Evolutionary conservation across 2,797 vertebrate species (phyloP).

Genomic region (Gambusia yucatana): DNA sequence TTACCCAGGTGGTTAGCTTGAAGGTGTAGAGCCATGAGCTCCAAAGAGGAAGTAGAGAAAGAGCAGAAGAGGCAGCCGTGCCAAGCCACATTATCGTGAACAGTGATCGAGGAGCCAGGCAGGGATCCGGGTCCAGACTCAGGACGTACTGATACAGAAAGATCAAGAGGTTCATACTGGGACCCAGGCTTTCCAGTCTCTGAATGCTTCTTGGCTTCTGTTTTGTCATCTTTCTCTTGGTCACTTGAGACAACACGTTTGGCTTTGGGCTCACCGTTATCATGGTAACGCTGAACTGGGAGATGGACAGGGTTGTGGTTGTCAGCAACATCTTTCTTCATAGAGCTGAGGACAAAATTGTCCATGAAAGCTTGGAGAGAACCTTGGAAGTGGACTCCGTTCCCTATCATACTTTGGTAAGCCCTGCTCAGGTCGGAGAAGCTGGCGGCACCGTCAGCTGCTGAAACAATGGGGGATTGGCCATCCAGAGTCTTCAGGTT

Average conservation of each 20-base stretch:
- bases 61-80: constrained; percentile 97
- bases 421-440: constrained; percentile 93
- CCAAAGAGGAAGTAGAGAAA: constrained; percentile 96
- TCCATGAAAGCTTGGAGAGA: constrained; percentile 99
- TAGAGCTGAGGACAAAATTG: constrained; percentile 92
- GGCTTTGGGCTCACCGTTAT: constrained; percentile 85
- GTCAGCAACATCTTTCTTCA: constrained; percentile 93
- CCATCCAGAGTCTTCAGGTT: constrained; percentile 85
- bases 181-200: constrained; percentile 87
- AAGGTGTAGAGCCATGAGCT: constrained; percentile 97
- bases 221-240: constrained; percentile 84
- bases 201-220: constrained; percentile 79
- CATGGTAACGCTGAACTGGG: constrained; percentile 80
- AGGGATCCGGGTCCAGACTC: constrained; percentile 87
- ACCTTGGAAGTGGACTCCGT: constrained; percentile 96
- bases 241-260: constrained; percentile 76
- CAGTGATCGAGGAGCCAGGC: constrained; percentile 91
- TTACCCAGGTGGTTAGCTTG: constrained; percentile 97
- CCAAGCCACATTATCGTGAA: constrained; percentile 96
- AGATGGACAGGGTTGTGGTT: constrained; percentile 83
- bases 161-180: constrained; percentile 94
- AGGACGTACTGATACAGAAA: constrained; percentile 94
- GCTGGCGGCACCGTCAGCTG: constrained; percentile 84
- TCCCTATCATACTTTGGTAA: constrained; percentile 93
- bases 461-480: constrained; percentile 63